These are phyloP conservation scores for Charaxes varanes DNA, from an alignment of 1,140 invertebrate genomes.

Conservation along the genomic window DNA sequence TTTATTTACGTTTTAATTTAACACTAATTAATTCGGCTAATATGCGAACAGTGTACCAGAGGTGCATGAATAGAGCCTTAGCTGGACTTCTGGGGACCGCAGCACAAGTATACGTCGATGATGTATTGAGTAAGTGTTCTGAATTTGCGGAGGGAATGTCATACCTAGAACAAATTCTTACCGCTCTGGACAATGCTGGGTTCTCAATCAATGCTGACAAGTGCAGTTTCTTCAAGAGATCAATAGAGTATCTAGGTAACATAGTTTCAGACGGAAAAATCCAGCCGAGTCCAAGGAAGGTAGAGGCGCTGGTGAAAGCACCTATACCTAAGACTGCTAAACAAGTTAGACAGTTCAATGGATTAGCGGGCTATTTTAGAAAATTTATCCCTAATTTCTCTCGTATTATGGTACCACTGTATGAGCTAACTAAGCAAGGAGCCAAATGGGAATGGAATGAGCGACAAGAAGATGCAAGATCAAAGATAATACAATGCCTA, in stretches of 20 bases:
- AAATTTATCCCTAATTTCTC: constrained; percentile 65
- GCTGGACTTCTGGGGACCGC: not conserved
- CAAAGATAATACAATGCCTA: constrained; percentile 14
- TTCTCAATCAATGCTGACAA: constrained; percentile 31
- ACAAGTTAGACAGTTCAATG: constrained; percentile 54
- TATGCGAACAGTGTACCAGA: constrained; percentile 8
- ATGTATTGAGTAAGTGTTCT: constrained; percentile 7
- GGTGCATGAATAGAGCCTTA: constrained; percentile 12
- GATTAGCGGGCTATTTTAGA: constrained; percentile 58
- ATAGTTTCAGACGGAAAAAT: constrained; percentile 25
- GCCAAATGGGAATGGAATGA: constrained; percentile 23
- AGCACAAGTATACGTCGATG: constrained; percentile 14
- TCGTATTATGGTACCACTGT: constrained; percentile 34
- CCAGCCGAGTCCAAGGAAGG: constrained; percentile 24
- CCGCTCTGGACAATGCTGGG: constrained; percentile 19
- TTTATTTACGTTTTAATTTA: no score
- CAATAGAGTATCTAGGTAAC: constrained; percentile 30
- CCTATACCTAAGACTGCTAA: constrained; percentile 30
- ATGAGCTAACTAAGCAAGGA: constrained; percentile 15
- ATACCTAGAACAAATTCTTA: constrained; percentile 18
- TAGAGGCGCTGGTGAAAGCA: constrained; percentile 27
- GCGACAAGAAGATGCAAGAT: constrained; percentile 19
- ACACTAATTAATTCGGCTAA: constrained; percentile 23
- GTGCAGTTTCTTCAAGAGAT: constrained; percentile 24
- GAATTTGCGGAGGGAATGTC: constrained; percentile 12